phyloP scores from a whole-genome alignment of 2,113 vertebrate genomes.

The Myotis brandtii region DNA sequence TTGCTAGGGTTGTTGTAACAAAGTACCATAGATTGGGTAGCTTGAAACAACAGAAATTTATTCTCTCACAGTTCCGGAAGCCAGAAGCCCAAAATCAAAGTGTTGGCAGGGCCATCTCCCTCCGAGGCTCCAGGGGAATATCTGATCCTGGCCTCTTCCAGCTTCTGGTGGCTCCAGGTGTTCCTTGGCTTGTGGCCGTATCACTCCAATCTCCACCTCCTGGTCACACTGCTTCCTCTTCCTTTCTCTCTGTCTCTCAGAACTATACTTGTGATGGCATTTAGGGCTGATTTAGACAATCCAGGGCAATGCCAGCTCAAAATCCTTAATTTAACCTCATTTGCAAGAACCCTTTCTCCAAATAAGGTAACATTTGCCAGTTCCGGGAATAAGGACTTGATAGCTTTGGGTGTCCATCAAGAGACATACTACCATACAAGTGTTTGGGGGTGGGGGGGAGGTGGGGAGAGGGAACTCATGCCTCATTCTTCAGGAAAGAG shows the following conservation, averaged over 20 bases:
- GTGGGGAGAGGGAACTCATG: too few relatives aligned
- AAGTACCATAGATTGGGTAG: too few relatives aligned
- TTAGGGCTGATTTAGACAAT: background rate
- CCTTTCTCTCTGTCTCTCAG: background rate
- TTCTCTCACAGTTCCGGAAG: background rate
- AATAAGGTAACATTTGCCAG: background rate
- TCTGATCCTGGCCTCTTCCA: background rate
- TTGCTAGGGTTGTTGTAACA: background rate
- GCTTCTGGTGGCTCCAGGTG: background rate
- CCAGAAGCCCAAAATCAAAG: background rate
- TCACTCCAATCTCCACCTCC: background rate
- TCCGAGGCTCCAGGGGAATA: background rate
- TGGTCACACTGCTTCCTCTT: background rate
- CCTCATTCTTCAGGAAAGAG: background rate
- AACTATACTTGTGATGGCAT: background rate
- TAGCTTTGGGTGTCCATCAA: background rate
- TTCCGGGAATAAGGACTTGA: background rate
- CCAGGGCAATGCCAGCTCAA: background rate
- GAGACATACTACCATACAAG: background rate
- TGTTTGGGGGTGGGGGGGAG: too few relatives aligned
- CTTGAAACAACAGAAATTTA: background rate
- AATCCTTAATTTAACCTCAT: background rate
- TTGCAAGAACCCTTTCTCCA: background rate
- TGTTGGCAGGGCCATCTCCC: background rate
- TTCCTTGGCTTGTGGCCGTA: background rate